Evolutionary conservation across 2,113 vertebrate genomes (phyloP), one percentile per base, ranked within the genome.

Genomic region (Aegotheles bennettii): DNA sequence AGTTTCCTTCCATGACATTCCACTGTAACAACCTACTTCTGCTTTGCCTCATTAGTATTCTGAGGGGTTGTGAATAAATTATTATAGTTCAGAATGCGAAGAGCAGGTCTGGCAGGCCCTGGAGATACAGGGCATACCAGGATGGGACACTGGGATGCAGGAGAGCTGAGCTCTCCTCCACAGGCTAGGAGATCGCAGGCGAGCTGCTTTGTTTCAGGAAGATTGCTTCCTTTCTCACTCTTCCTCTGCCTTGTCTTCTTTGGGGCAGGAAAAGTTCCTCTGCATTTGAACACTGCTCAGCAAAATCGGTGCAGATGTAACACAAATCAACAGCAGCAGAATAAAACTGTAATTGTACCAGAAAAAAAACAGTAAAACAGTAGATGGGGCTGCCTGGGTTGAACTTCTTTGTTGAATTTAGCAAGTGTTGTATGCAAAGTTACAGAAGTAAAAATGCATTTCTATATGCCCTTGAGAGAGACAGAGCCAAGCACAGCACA

Each of bases 41-140:
- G 80, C 93, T 90, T 94, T 83, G 69, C 51, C 80, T 95, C 5
- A 0, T 96, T 93, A 96, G 45, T 40, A 95, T 93, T 84, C 84
- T 53, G 42, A 89, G 67, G 25, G 79, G 36, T 43, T 81, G 28
- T 26, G 64, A 71, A 93, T 50, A 36, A 78, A 96, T 79, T 33
- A 57, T 36, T 81, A 36, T 16, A 76, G 79, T 53, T 87, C 48
- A 87, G 79, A 84, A 93, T 10, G 11, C 33, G 67, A 87, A 70
- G 89, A 61, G 0, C 21, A 84, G 48, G 21, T 13, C 75, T 95
- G 69, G 56, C 33, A 93, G 88, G 16, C 65, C 60, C 33, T 43
- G 43, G 28, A 70, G 25, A 60, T 25, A 38, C 7, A n/a, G 63
- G 38, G 43, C 33, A 17, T 51, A 79, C 21, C 3, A 71, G 35